Evolutionary conservation across 2,888 invertebrate species (phyloP), one percentile per base, ranked within the genome.

Genomic region (Pomacea canaliculata): DNA sequence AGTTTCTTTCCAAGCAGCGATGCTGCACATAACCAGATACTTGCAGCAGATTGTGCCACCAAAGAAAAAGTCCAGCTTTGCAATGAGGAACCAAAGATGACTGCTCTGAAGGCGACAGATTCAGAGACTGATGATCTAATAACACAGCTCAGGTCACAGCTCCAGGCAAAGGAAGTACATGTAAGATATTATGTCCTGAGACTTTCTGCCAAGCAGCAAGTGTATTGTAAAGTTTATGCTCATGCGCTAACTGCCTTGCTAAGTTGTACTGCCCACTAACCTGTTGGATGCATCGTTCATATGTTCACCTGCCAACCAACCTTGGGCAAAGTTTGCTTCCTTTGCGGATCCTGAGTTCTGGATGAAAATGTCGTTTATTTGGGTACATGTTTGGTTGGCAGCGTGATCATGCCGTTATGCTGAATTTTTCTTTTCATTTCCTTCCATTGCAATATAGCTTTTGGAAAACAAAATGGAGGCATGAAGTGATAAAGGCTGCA

Each of bases 241-340:
- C 62, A 7, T 74, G 68, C 68, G 62, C 69, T 74, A 69, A 74
- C 74, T 60, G 69, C 48, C 12, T 69, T 74, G 68, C 68, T 19
- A 48, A 16, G 48, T n/a, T 69, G 23, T 27, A 37, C 12, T 60
- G 27, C 49, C 59, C 68, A 68, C 68, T 74, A 74, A 68, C 74
- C 7, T 18, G 48, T 62, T n/a, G n/a, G 37, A 18, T 37, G 23
- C 59, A 59, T 23, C 27, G 59, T 70, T 18, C 18, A 59, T 27
- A 56, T 51, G 49, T 59, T 65, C 37, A 65, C n/a, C 49, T 27
- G 37, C 23, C 16, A 67, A 65, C 67, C 46, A 67, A 67, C 73
- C 73, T 66, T 67, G 65, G 67, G 27, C 59, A 48, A 56, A 65
- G 56, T 59, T 59, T 49, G 46, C 59, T 72, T 66, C 23, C 19